Evolutionary conservation across 2,888 invertebrate genomes (phyloP).

Genomic region (Listrodromus nycthemerus): DNA sequence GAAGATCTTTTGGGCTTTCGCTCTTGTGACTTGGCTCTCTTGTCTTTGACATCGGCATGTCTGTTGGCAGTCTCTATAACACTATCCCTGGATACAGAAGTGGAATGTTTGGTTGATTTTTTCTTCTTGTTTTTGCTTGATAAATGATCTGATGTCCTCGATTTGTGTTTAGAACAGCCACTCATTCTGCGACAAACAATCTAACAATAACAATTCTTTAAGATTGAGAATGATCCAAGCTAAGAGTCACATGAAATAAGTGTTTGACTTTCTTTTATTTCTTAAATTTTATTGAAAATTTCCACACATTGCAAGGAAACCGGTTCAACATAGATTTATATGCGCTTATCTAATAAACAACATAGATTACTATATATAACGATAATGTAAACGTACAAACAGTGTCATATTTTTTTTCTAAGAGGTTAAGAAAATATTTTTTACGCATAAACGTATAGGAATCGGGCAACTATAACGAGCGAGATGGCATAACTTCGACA

Average conservation of each 20-base stretch:
- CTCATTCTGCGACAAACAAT: slow-evolving; percentile 70
- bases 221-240: background rate
- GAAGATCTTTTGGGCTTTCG: slow-evolving; percentile 71
- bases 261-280: background rate
- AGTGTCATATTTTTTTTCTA: background rate
- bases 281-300: background rate
- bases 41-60: slow-evolving; percentile 75
- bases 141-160: slow-evolving; percentile 69
- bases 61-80: slow-evolving; percentile 69
- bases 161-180: slow-evolving; percentile 69
- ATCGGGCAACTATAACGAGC: background rate
- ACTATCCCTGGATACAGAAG: slow-evolving; percentile 71
- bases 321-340: background rate
- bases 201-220: background rate
- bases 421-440: slow-evolving; percentile 40
- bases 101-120: slow-evolving; percentile 68
- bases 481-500: background rate
- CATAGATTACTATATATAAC: background rate
- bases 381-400: background rate
- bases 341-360: slow-evolving; percentile 27
- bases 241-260: background rate
- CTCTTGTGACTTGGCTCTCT: slow-evolving; percentile 70
- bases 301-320: background rate
- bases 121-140: slow-evolving; percentile 68
- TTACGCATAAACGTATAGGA: background rate